phyloP scores from a whole-genome alignment of 2,888 invertebrate species.

The Octodonta nipae region DNA sequence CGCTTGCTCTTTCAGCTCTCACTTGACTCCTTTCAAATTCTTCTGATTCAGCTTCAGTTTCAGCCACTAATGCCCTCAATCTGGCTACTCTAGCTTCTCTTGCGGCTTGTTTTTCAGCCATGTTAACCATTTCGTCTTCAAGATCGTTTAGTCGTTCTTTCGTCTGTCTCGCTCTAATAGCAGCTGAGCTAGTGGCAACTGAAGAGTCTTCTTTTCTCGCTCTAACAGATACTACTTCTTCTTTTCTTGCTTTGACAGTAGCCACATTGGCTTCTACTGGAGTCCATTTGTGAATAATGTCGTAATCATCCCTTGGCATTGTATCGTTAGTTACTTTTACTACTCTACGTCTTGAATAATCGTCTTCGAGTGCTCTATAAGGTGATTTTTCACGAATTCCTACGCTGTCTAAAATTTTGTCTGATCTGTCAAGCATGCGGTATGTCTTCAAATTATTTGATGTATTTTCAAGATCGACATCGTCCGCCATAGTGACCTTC shows the following conservation, averaged over 20 bases:
- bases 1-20: conserved; percentile 17
- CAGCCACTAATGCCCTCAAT: conserved; percentile 55
- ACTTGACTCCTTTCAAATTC: conserved; percentile 24
- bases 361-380: conserved; percentile 3
- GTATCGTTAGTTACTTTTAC: conserved; percentile 21
- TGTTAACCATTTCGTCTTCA: conserved; percentile 61
- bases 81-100: conserved; percentile 60
- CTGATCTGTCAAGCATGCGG: conserved; percentile 44
- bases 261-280: conserved; percentile 36
- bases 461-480: conserved; percentile 49
- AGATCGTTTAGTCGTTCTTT: conserved; percentile 57
- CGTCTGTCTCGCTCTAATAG: conserved; percentile 46
- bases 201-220: conserved; percentile 26
- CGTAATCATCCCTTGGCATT: conserved; percentile 13
- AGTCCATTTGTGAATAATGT: conserved; percentile 52
- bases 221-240: conserved; percentile 7
- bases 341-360: conserved; percentile 32
- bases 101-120: conserved; percentile 53
- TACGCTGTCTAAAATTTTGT: conserved; percentile 50
- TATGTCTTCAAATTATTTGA: conserved; percentile 45
- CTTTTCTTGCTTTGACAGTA: conserved; percentile 8
- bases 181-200: conserved; percentile 34
- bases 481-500: conserved; percentile 47
- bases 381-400: conserved; percentile 44
- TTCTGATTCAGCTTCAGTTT: conserved; percentile 37